phyloP scores from a whole-genome alignment of 2,113 vertebrate genomes.

The Siphamia tubifer region DNA sequence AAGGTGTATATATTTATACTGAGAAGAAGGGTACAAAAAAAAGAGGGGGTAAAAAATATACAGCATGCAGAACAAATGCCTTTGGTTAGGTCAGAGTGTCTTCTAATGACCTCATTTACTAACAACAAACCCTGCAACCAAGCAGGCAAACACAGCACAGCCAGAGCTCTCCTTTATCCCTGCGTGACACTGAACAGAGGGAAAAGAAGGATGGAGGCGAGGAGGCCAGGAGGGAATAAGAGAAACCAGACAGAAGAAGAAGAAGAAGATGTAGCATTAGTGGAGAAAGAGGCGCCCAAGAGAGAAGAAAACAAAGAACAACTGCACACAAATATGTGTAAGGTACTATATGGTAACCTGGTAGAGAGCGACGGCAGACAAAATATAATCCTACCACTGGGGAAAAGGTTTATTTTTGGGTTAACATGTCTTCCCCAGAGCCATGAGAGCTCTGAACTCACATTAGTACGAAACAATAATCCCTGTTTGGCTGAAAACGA shows the following conservation, averaged over 20 bases:
- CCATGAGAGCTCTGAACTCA: too few relatives aligned
- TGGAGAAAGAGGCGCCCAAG: neutral
- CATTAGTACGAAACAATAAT: too few relatives aligned
- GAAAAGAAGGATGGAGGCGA: neutral
- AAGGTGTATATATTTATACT: constrained; percentile 59
- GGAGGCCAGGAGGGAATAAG: too few relatives aligned
- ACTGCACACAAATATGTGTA: too few relatives aligned
- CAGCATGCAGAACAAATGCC: constrained; percentile 58
- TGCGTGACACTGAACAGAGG: neutral
- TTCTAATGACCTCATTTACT: constrained; percentile 71
- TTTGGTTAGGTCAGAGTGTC: constrained; percentile 72
- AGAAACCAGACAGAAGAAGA: neutral
- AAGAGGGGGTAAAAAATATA: constrained; percentile 24
- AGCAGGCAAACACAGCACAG: constrained; percentile 53
- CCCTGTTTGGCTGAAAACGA: too few relatives aligned
- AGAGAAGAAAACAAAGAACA: neutral
- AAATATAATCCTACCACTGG: too few relatives aligned
- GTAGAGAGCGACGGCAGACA: too few relatives aligned
- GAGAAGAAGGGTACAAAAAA: neutral
- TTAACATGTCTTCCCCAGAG: too few relatives aligned
- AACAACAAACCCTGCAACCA: constrained; percentile 57
- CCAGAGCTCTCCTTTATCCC: constrained; percentile 43
- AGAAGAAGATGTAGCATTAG: neutral
- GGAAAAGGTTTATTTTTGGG: too few relatives aligned
- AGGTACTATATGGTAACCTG: too few relatives aligned